Percentiles rank a stretch among this genome's conserved stretches.
phyloP scores from a whole-genome alignment of 1,140 invertebrate species.

The Caenorhabditis brenneri region DNA sequence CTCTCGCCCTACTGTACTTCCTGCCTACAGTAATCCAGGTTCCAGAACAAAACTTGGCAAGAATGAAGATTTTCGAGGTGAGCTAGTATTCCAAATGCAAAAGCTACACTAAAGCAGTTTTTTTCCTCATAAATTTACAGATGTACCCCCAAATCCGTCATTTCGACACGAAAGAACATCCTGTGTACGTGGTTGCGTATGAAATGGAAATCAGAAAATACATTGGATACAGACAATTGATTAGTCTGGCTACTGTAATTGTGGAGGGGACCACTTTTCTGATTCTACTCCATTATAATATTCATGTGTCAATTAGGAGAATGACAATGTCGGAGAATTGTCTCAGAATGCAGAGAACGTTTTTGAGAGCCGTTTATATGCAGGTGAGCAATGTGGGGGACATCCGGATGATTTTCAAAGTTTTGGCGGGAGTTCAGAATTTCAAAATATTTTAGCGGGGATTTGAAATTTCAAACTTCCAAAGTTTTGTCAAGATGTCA shows the following conservation, averaged over 20 bases:
- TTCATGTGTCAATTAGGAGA: neutral
- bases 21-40: neutral
- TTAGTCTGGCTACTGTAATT: neutral
- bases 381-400: too few relatives aligned
- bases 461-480: too few relatives aligned
- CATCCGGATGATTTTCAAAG: too few relatives aligned
- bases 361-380: conserved; percentile 2
- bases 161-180: neutral
- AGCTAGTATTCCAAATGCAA: too few relatives aligned
- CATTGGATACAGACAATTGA: conserved; percentile 1
- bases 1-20: neutral
- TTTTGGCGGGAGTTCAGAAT: too few relatives aligned
- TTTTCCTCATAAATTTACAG: neutral
- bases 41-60: neutral
- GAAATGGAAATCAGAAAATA: neutral
- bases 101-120: too few relatives aligned
- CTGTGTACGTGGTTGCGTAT: neutral
- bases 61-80: neutral
- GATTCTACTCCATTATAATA: neutral
- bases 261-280: neutral
- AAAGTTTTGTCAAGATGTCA: too few relatives aligned
- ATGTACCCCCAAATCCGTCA: neutral
- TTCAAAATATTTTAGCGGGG: too few relatives aligned
- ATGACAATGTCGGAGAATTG: neutral
- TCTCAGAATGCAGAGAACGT: neutral